Base-by-base conservation (phyloP, 2,888 invertebrate genomes). In the Stegana nigrithorax region DNA sequence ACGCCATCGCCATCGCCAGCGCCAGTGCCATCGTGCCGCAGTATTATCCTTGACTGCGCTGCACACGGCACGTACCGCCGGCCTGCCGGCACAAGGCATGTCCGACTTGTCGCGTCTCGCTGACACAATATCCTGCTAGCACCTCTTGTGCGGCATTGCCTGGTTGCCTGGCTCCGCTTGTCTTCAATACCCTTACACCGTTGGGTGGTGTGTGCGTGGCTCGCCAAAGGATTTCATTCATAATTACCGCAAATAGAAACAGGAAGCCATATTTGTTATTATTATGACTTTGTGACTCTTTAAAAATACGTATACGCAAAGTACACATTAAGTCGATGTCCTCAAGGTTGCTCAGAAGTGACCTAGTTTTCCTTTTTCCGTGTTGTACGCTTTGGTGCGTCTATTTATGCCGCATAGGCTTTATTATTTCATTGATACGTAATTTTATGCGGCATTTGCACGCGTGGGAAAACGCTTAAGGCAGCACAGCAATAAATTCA, bases 191-290 rank as follows among this genome's bases (percentile, higher is more conserved):
- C 42, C 27, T 42, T 57, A 14, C 25, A 56, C 63, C 60, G 47
- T 66, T 57, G 66, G 47, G 50, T 61, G 17, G 17, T 27, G 6
- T 21, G 23, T 39, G n/a, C 44, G 29, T 60, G 47, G 50, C 63
- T 26, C 42, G 17, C 61, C 64, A 64, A 69, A 72, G 71, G 63
- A 72, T 72, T 75, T 69, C 78, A 75, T 75, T 75, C 78, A 75
- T 78, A 75, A 78, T 78, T 75, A 72, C 67, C 32, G 12, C 23
- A n/a, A 17, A n/a, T n/a, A 10, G 32, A 2, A 17, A 29, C 66
- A 66, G 67, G 64, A 71, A 74, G 66, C 69, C 61, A 51, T 39
- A 39, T 4, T 14, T 39, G 2, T 39, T 10, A 8, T 10, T 39
- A 4, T 39, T 39, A n/a, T 10, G 29, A 29, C n/a, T n/a, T n/a